Conservation (phyloP, 2,113 vertebrate genomes). For the Lepidothrix coronata region DNA sequence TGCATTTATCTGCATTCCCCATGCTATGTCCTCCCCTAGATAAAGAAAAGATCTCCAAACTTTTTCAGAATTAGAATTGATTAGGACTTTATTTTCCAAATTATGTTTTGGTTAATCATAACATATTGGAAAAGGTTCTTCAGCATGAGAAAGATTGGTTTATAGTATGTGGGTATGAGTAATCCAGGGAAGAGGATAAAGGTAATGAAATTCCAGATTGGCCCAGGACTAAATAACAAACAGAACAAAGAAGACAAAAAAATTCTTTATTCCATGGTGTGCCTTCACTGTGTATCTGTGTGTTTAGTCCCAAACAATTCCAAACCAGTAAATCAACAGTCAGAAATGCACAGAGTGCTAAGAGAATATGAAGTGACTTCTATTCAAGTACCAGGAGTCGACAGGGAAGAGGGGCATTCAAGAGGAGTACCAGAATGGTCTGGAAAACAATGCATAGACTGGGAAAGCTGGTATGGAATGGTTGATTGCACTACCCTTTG, state of each 20-base stretch:
- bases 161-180: background rate
- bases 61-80: background rate
- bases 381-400: background rate
- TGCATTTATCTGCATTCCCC: background rate
- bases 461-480: background rate
- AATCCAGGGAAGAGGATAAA: background rate
- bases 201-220: background rate
- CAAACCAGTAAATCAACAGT: background rate
- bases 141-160: background rate
- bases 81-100: background rate
- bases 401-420: background rate
- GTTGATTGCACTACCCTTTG: background rate
- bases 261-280: background rate
- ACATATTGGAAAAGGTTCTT: background rate
- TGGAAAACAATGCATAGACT: background rate
- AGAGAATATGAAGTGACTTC: background rate
- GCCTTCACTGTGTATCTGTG: background rate
- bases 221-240: background rate
- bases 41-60: background rate
- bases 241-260: background rate
- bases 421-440: background rate
- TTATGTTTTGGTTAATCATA: background rate
- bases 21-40: too few relatives aligned
- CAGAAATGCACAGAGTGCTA: background rate
- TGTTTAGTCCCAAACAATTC: background rate